phyloP scores from a whole-genome alignment of 2,113 vertebrate species.

The Erpornis zantholeuca region DNA sequence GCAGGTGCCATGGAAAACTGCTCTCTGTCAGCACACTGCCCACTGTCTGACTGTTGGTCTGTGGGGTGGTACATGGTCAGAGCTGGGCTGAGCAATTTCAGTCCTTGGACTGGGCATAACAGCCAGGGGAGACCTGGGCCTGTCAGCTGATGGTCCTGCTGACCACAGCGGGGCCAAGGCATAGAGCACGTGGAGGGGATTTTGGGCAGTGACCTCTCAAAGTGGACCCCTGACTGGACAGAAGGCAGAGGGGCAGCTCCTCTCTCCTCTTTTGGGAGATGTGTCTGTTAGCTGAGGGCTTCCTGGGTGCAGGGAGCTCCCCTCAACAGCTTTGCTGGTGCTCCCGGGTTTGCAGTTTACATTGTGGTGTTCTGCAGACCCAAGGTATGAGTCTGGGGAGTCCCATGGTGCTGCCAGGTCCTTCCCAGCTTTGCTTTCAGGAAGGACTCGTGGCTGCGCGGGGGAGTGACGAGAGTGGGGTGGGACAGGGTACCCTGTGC shows the following conservation, averaged over 20 bases:
- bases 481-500: background rate
- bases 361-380: background rate
- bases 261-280: background rate
- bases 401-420: background rate
- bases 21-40: background rate
- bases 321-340: background rate
- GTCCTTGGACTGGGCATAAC: fast-evolving
- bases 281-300: background rate
- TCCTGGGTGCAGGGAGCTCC: background rate
- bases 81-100: background rate
- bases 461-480: background rate
- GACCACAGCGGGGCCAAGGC: fast-evolving
- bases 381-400: fast-evolving
- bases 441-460: fast-evolving
- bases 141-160: background rate
- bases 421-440: background rate
- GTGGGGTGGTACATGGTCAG: fast-evolving
- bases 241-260: background rate
- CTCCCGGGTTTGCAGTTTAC: fast-evolving
- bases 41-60: background rate
- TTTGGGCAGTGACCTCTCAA: background rate
- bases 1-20: background rate
- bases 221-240: too few relatives aligned
- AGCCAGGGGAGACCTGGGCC: background rate
- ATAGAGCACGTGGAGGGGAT: background rate